Conservation (phyloP, 2,888 invertebrate species). For the Pedicia rivosa region DNA sequence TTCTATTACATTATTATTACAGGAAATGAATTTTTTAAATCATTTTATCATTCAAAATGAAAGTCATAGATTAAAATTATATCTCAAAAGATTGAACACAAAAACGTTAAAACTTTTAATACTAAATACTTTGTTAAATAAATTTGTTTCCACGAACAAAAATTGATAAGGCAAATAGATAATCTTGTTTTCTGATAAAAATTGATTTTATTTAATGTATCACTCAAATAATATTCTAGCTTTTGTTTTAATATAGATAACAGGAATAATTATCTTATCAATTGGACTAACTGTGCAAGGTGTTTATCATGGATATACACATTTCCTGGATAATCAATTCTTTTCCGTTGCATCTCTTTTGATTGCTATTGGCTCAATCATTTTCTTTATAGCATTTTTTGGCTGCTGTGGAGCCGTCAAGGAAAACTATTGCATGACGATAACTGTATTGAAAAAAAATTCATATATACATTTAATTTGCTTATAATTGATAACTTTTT, state of each 20-base stretch:
- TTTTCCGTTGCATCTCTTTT: constrained; percentile 57
- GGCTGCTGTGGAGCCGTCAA: constrained; percentile 80
- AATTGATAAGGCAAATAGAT: constrained; percentile 31
- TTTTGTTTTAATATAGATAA: constrained; percentile 49
- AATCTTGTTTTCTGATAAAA: constrained; percentile 20
- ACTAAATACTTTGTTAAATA: no score
- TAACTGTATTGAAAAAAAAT: no score
- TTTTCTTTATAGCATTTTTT: constrained; percentile 64
- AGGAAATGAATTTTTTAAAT: no score
- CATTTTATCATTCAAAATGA: no score
- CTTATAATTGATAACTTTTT: no score
- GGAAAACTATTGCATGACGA: constrained; percentile 67
- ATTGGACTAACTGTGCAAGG: constrained; percentile 54
- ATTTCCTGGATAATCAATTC: constrained; percentile 50
- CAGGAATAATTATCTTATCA: constrained; percentile 60
- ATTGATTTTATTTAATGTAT: constrained; percentile 26
- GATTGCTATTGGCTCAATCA: constrained; percentile 48
- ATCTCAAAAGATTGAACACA: no score
- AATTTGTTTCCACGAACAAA: no score
- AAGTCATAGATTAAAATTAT: no score
- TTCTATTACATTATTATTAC: no score
- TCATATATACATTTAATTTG: no score
- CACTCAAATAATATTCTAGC: no score
- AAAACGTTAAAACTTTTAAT: no score
- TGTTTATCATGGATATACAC: constrained; percentile 46